These are phyloP conservation scores for Cherax quadricarinatus DNA, from an alignment of 1,140 invertebrate species.

Conservation along the genomic window DNA sequence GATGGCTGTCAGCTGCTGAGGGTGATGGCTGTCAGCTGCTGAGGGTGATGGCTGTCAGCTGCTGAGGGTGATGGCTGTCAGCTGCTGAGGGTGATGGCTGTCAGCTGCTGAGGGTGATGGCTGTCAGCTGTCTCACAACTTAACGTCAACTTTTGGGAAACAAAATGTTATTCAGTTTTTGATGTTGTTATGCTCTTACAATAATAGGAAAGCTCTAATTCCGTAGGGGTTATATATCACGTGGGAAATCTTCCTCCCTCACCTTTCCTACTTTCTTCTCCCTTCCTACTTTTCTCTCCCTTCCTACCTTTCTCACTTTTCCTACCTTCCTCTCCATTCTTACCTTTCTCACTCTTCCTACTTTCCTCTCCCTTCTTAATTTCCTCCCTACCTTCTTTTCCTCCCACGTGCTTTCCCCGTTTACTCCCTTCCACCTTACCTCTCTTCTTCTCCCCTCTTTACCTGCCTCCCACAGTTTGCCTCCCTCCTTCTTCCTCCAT, in stretches of 20 bases:
- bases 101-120: too few relatives aligned
- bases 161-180: too few relatives aligned
- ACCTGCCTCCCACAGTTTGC: background rate
- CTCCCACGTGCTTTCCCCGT: background rate
- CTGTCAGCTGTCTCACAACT: too few relatives aligned
- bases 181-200: too few relatives aligned
- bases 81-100: too few relatives aligned
- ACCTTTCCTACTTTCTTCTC: background rate
- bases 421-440: background rate
- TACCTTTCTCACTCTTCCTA: background rate
- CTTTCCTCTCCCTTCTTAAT: background rate
- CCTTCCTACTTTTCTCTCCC: background rate
- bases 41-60: too few relatives aligned
- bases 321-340: background rate
- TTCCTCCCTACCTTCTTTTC: background rate
- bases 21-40: too few relatives aligned
- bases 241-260: background rate
- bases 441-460: background rate
- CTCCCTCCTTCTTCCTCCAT: background rate
- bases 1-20: too few relatives aligned
- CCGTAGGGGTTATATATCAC: too few relatives aligned
- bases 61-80: too few relatives aligned
- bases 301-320: background rate
- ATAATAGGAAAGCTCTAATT: too few relatives aligned
- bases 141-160: too few relatives aligned